Evolutionary conservation across 2,797 vertebrate species (phyloP).

Genomic region (Champsocephalus gunnari): DNA sequence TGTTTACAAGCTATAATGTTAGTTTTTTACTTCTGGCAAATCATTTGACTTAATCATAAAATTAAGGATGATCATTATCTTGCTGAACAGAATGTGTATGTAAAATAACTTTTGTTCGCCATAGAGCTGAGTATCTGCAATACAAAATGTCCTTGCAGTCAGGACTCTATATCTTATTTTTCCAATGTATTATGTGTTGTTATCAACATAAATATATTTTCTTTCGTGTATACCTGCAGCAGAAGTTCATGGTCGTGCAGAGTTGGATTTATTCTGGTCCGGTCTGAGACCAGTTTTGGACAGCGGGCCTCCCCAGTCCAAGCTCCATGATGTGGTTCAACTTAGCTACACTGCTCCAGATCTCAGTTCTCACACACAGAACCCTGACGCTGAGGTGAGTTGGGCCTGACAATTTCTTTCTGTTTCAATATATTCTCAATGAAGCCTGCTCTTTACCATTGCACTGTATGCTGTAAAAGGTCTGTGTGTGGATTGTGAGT

Average conservation of each 20-base stretch:
- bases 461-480: constrained; percentile 88
- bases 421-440: neutral
- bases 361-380: constrained; percentile 57
- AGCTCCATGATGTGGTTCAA: constrained; percentile 86
- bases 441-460: constrained; percentile 87
- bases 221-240: constrained; percentile 9
- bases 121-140: too few species aligned
- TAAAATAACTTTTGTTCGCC: too few species aligned
- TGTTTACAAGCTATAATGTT: too few species aligned
- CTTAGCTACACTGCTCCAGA: constrained; percentile 82
- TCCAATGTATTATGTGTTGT: too few species aligned
- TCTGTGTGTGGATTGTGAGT: constrained; percentile 46
- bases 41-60: too few species aligned
- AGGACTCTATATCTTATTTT: neutral
- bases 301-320: constrained; percentile 82
- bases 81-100: too few species aligned
- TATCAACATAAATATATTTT: neutral
- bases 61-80: too few species aligned
- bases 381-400: constrained; percentile 82
- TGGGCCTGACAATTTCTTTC: neutral
- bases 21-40: too few species aligned
- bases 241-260: neutral
- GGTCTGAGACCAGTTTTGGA: constrained; percentile 87
- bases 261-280: constrained; percentile 89
- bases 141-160: too few species aligned